Evolutionary conservation across 92 coral and sea anemone genomes (phyloP).

Genomic region (Epizoanthus fatuus): DNA sequence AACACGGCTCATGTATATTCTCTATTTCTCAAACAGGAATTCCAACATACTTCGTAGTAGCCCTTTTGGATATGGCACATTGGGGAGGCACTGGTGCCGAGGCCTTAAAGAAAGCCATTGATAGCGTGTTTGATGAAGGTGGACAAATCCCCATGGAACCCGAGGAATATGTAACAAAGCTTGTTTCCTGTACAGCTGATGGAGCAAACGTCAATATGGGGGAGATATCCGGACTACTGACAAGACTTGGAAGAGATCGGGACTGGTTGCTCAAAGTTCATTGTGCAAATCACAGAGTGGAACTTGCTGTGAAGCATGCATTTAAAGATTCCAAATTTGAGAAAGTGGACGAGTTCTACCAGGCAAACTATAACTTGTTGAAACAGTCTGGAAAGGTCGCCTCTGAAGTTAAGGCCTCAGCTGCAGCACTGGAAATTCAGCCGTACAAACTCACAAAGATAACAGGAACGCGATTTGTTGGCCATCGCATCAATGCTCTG

Average conservation of each 20-base stretch:
- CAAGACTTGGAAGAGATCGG: slow-evolving; percentile 19
- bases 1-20: no score
- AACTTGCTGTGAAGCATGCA: slow-evolving; percentile 43
- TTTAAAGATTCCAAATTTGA: slow-evolving; percentile 7
- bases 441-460: no score
- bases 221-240: slow-evolving; percentile 8
- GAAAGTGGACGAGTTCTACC: background rate
- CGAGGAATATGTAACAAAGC: slow-evolving; percentile 21
- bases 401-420: no score
- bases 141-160: slow-evolving; percentile 1
- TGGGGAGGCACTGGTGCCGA: slow-evolving; percentile 45
- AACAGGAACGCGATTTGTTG: no score
- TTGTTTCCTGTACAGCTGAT: slow-evolving; percentile 35
- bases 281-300: slow-evolving; percentile 45
- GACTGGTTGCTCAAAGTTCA: slow-evolving; percentile 42
- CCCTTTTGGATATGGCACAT: slow-evolving; percentile 53
- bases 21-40: background rate
- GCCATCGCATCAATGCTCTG: no score
- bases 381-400: no score
- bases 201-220: slow-evolving; percentile 28
- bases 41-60: slow-evolving; percentile 39
- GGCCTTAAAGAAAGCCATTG: slow-evolving; percentile 38
- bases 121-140: slow-evolving; percentile 27
- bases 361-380: no score
- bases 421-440: no score